Conservation (phyloP, 2,797 vertebrate genomes). For the Phrynocephalus guinanensis region DNA sequence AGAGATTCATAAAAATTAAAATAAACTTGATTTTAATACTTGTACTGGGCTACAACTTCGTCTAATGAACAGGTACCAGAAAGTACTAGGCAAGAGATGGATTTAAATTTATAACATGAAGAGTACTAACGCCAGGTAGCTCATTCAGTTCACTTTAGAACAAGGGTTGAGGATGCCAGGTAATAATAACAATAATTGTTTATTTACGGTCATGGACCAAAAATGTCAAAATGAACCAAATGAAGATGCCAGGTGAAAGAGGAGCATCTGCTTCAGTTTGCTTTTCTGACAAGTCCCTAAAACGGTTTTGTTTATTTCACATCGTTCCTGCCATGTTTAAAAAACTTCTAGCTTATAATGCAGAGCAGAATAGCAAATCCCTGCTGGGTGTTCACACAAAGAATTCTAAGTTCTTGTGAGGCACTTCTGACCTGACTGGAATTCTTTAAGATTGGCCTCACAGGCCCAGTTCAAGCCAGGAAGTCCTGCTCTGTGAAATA, state of each 20-base stretch:
- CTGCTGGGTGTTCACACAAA: conserved; percentile 48
- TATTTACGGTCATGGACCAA: too few species aligned
- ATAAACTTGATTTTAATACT: too few species aligned
- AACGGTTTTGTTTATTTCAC: not conserved
- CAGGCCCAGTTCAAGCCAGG: conserved; percentile 52
- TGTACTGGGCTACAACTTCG: not conserved
- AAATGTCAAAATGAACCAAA: too few species aligned
- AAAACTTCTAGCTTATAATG: conserved; percentile 10
- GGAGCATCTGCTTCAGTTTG: not conserved
- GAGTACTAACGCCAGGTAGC: not conserved
- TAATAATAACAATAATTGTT: not conserved
- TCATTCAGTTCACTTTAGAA: not conserved
- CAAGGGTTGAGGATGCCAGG: not conserved
- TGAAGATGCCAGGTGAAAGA: not conserved
- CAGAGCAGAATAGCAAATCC: conserved; percentile 45
- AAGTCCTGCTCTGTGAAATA: conserved; percentile 53
- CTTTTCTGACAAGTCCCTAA: not conserved
- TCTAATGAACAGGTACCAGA: not conserved
- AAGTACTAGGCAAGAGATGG: not conserved
- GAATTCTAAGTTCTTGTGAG: conserved; percentile 31
- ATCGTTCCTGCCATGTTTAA: conserved; percentile 26
- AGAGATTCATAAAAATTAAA: too few species aligned
- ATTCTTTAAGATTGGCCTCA: conserved; percentile 46
- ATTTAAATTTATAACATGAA: not conserved
- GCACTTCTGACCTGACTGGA: conserved; percentile 66